Evolutionary conservation across 35 echinoderm and acorn worm genomes (phyloP).

Genomic region (Apostichopus japonicus): DNA sequence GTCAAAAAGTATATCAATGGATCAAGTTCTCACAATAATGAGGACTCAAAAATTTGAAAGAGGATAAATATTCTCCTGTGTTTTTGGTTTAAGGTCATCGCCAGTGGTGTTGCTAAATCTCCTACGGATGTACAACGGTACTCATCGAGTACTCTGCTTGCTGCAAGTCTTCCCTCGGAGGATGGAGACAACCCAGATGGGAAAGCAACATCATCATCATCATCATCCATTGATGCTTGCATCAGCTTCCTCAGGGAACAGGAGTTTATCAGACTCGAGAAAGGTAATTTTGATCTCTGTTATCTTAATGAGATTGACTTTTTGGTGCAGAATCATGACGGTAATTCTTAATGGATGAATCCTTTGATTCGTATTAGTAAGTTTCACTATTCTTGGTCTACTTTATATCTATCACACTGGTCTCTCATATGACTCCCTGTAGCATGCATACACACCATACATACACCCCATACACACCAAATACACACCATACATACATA

Average conservation of each 20-base stretch:
- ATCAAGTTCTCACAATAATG: no score
- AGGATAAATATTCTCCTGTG: no score
- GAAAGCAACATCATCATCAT: constrained; percentile 30
- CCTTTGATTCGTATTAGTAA: no score
- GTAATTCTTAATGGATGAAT: no score
- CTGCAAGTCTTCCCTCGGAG: constrained; percentile 69
- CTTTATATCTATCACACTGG: no score
- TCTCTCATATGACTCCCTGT: no score
- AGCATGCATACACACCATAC: no score
- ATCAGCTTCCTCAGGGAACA: constrained; percentile 83
- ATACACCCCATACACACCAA: no score
- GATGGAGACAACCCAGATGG: not conserved
- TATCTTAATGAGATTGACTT: not conserved
- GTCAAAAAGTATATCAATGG: no score
- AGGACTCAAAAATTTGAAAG: no score
- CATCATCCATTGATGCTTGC: constrained; percentile 73
- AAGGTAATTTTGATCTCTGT: constrained; percentile 14
- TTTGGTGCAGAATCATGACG: not conserved
- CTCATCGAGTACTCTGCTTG: constrained; percentile 86
- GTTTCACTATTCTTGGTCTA: no score
- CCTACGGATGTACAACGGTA: constrained; percentile 79
- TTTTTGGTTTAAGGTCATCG: constrained; percentile 73
- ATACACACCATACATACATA: no score
- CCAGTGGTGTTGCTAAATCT: constrained; percentile 89
- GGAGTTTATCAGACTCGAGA: constrained; percentile 92